Percentiles rank a stretch among this genome's conserved stretches.
phyloP scores from a whole-genome alignment of 1,140 invertebrate genomes.

The Probaryconus sp. region DNA sequence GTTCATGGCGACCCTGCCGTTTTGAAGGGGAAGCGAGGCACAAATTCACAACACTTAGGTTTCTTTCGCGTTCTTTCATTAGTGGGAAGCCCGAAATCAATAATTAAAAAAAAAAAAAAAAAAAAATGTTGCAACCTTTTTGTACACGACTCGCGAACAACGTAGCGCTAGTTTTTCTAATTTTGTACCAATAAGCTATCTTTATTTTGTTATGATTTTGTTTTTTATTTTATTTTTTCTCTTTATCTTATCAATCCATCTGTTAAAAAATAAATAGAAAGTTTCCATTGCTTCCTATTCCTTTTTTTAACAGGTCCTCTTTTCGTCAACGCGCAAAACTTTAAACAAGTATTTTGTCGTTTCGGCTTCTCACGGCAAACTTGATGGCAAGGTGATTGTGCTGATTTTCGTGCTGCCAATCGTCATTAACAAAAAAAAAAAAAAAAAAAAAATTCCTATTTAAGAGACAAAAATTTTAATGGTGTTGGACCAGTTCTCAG shows the following conservation, averaged over 20 bases:
- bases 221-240: neutral
- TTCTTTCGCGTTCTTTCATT: constrained; percentile 33
- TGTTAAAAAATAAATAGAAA: no score
- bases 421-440: no score
- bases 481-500: constrained; percentile 91
- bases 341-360: constrained; percentile 12
- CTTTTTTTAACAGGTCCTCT: no score
- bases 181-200: constrained; percentile 47
- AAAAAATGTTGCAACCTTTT: constrained; percentile 54
- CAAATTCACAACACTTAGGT: constrained; percentile 9
- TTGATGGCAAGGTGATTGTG: neutral
- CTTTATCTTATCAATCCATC: no score
- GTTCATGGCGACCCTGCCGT: constrained; percentile 95
- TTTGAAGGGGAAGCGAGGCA: constrained; percentile 79
- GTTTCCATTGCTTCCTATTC: no score
- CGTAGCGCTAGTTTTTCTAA: constrained; percentile 56
- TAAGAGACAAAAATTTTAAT: constrained; percentile 95
- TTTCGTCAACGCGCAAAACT: no score
- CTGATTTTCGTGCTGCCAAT: no score
- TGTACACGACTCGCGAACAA: constrained; percentile 39
- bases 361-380: constrained; percentile 22
- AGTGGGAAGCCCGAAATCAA: constrained; percentile 41
- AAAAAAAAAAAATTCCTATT: constrained; percentile 54
- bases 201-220: constrained; percentile 25
- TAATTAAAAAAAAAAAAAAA: no score